Base-by-base conservation (phyloP, 2,113 vertebrate genomes). In the Prochilodus magdalenae region DNA sequence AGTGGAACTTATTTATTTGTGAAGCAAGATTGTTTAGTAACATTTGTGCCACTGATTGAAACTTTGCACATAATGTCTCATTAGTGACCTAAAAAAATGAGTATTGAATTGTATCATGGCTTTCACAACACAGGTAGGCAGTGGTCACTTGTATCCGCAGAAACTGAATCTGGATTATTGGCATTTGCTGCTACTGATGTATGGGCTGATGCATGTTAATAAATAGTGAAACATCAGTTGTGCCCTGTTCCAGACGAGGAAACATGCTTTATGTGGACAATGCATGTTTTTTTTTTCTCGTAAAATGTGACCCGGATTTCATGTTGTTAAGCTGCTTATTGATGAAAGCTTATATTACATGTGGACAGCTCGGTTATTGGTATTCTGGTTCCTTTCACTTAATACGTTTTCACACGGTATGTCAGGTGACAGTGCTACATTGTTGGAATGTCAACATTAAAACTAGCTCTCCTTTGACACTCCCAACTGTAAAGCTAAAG, bases 381-480 rank as follows among this genome's bases (percentile, higher is more conserved):
- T 18, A 20, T 53, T 44, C 3, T 29, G 20, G 18, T 30, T 33
- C 11, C 7, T 29, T 59, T 20, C 26, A 29, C 72, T 11, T 22
- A 24, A 20, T 40, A 5, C 12, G 18, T 73, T 73, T 55, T 73
- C 33, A 22, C 47, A 71, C 20, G 1, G n/a, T 0, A 22, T 62
- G 20, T 60, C 53, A 22, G 22, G 53, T 60, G 20, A 55, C 63
- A 71, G 53, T 59, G 36, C 53, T 62, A 16, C 18, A 20, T 36
- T 55, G 15, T 57, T 47, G 63, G 63, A 79, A 57, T 79, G 63
- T 70, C 36, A 29, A 10, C 57, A 24, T 6, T 33, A 18, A 73
- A 80, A 49, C 47, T 22, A 16, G 27, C 44, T 36, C 40, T 22
- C 26, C 47, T 72, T 55, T 18, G 49, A 51, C 81, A 65, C 60